Evolutionary conservation across 2,797 vertebrate species (phyloP).

Genomic region (Echiichthys vipera): DNA sequence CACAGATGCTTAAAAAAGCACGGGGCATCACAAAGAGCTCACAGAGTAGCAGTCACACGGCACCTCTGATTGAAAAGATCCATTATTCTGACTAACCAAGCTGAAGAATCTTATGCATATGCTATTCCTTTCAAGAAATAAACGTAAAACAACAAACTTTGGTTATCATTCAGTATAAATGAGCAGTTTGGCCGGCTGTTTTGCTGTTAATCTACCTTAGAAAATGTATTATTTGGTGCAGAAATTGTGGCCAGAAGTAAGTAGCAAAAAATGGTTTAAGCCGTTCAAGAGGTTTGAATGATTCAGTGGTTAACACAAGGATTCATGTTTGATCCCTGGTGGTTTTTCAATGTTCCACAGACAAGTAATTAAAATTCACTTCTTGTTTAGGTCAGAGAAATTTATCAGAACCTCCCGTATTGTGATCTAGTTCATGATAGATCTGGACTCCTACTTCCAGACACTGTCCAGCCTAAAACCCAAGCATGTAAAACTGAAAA

Average conservation of each 20-base stretch:
- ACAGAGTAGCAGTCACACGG: constrained; percentile 76
- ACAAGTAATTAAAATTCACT: constrained; percentile 5
- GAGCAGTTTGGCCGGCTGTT: constrained; percentile 18
- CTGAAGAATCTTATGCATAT: constrained; percentile 45
- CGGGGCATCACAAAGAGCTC: constrained; percentile 71
- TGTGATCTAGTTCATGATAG: constrained; percentile 13
- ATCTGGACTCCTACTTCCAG: background rate
- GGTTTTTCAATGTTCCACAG: constrained; percentile 30
- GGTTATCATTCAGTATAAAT: constrained; percentile 1
- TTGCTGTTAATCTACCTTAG: constrained; percentile 37
- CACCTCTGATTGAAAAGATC: constrained; percentile 70
- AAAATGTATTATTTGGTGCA: constrained; percentile 53
- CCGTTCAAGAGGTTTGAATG: constrained; percentile 9
- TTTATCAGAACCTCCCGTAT: background rate
- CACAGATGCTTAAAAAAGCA: constrained; percentile 75
- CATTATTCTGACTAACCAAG: constrained; percentile 63
- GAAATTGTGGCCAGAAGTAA: constrained; percentile 47
- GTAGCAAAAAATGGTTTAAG: constrained; percentile 44
- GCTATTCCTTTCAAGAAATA: constrained; percentile 30
- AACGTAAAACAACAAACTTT: constrained; percentile 35
- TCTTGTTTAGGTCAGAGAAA: background rate
- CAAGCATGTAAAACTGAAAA: background rate
- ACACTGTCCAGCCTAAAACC: background rate
- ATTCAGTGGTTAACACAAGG: constrained; percentile 29
- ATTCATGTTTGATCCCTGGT: constrained; percentile 21